phyloP scores from a whole-genome alignment of 1,140 invertebrate genomes.

The Drosophila suzukii region DNA sequence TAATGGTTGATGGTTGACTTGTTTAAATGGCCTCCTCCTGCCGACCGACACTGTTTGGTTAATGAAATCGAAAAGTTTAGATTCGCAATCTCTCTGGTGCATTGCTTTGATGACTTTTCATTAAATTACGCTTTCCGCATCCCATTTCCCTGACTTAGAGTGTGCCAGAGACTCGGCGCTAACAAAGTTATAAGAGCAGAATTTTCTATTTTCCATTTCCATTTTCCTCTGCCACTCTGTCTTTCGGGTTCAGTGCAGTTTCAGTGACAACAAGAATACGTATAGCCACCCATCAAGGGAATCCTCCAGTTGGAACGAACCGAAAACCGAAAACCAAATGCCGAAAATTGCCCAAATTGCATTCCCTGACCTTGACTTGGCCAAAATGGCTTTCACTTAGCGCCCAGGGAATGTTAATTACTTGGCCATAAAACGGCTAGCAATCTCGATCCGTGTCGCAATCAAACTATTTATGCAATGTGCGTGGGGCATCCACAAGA shows the following conservation, averaged over 20 bases:
- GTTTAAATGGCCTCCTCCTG: slow-evolving; percentile 4
- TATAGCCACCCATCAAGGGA: slow-evolving; percentile 21
- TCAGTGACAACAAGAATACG: slow-evolving; percentile 30
- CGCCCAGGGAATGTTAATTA: slow-evolving; percentile 48
- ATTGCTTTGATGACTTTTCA: slow-evolving; percentile 66
- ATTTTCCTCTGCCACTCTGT: slow-evolving; percentile 8
- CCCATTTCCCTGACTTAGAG: slow-evolving; percentile 27
- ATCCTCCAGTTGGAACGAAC: slow-evolving; percentile 11
- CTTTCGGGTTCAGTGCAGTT: slow-evolving; percentile 17
- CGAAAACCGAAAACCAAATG: slow-evolving; percentile 13
- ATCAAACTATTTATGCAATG: slow-evolving; percentile 48
- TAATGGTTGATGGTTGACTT: slow-evolving; percentile 24
- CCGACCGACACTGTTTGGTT: slow-evolving; percentile 16
- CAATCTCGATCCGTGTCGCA: slow-evolving; percentile 29
- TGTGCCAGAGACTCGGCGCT: slow-evolving; percentile 5
- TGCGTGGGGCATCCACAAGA: slow-evolving; percentile 6
- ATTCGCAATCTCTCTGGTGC: slow-evolving; percentile 33
- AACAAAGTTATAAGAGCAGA: slow-evolving; percentile 41
- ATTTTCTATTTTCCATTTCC: slow-evolving; percentile 42
- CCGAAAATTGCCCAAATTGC: slow-evolving; percentile 35
- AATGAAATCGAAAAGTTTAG: slow-evolving; percentile 55
- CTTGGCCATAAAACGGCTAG: slow-evolving; percentile 22
- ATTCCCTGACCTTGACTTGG: slow-evolving; percentile 30
- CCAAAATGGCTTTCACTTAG: slow-evolving; percentile 23
- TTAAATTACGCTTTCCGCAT: slow-evolving; percentile 62